These are phyloP conservation scores for Blennius ocellaris DNA, from an alignment of 2,113 vertebrate genomes.

Conservation along the genomic window DNA sequence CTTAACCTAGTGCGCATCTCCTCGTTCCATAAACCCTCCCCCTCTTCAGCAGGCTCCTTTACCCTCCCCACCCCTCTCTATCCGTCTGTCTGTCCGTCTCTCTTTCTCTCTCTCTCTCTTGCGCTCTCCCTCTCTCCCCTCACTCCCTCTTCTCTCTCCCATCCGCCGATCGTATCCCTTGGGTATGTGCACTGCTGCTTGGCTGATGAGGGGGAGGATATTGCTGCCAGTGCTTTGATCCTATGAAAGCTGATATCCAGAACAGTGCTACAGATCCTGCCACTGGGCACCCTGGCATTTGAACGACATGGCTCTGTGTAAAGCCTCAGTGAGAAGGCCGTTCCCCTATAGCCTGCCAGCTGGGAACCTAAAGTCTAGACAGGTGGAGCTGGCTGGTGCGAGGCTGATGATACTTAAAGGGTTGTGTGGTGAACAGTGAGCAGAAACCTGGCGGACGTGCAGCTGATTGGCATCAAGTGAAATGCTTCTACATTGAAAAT, in stretches of 20 bases:
- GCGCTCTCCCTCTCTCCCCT: slow-evolving; percentile 26
- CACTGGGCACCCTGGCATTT: slow-evolving; percentile 79
- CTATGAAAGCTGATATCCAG: slow-evolving; percentile 83
- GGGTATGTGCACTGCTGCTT: slow-evolving; percentile 73
- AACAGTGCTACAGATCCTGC: slow-evolving; percentile 75
- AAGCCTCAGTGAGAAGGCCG: slow-evolving; percentile 66
- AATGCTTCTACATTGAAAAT: neutral
- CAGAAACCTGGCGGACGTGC: slow-evolving; percentile 19
- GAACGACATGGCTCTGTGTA: slow-evolving; percentile 72
- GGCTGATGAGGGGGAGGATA: slow-evolving; percentile 80
- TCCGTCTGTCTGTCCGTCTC: slow-evolving; percentile 32
- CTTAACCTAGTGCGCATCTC: slow-evolving; percentile 74
- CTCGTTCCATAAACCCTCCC: slow-evolving; percentile 67
- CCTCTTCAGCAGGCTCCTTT: slow-evolving; percentile 46
- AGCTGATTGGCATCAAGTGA: neutral
- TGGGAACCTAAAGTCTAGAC: slow-evolving; percentile 75
- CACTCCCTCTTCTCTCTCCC: slow-evolving; percentile 42
- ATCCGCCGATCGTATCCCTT: slow-evolving; percentile 62
- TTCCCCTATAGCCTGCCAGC: slow-evolving; percentile 69
- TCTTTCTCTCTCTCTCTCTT: slow-evolving; percentile 25
- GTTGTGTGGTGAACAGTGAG: slow-evolving; percentile 19
- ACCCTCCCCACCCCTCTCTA: slow-evolving; percentile 14
- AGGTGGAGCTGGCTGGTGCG: slow-evolving; percentile 69
- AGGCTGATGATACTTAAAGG: slow-evolving; percentile 48
- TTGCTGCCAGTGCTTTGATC: slow-evolving; percentile 83